phyloP scores from a whole-genome alignment of 2,888 invertebrate genomes.

The Lepidochrysops patricia region DNA sequence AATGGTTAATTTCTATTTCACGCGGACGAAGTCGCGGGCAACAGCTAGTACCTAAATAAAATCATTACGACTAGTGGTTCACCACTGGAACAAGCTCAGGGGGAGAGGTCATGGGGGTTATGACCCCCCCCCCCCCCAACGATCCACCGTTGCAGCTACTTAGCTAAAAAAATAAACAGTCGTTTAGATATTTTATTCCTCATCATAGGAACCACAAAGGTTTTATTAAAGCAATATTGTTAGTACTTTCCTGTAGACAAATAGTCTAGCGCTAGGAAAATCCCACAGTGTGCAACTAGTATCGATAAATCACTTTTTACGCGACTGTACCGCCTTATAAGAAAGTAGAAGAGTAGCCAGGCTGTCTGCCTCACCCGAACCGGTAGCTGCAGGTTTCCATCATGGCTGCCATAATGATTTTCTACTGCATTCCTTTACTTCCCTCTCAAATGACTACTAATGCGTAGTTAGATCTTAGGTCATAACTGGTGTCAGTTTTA shows the following conservation, averaged over 20 bases:
- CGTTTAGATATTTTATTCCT: too few relatives aligned
- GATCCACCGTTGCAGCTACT: too few relatives aligned
- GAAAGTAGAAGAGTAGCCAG: conserved; percentile 25
- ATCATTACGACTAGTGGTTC: too few relatives aligned
- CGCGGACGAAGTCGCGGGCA: too few relatives aligned
- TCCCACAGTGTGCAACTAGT: not conserved
- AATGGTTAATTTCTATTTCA: too few relatives aligned
- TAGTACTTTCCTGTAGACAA: not conserved
- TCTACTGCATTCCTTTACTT: not conserved
- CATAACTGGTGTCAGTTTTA: too few relatives aligned
- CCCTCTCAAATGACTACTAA: not conserved
- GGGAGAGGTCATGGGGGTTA: too few relatives aligned
- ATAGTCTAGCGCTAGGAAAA: not conserved
- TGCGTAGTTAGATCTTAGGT: not conserved
- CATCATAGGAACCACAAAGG: not conserved
- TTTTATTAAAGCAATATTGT: not conserved
- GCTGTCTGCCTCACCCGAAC: conserved; percentile 29
- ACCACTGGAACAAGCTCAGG: too few relatives aligned
- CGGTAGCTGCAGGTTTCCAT: conserved; percentile 17
- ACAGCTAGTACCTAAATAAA: too few relatives aligned
- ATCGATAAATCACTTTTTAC: conserved; percentile 13
- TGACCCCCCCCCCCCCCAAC: too few relatives aligned
- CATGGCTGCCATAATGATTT: not conserved
- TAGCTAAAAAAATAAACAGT: too few relatives aligned
- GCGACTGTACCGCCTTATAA: conserved; percentile 13